A percentile compares a stretch with the other conserved stretches of the same genome.
phyloP scores from a whole-genome alignment of 2,113 vertebrate species.

The Sminthopsis crassicaudata region DNA sequence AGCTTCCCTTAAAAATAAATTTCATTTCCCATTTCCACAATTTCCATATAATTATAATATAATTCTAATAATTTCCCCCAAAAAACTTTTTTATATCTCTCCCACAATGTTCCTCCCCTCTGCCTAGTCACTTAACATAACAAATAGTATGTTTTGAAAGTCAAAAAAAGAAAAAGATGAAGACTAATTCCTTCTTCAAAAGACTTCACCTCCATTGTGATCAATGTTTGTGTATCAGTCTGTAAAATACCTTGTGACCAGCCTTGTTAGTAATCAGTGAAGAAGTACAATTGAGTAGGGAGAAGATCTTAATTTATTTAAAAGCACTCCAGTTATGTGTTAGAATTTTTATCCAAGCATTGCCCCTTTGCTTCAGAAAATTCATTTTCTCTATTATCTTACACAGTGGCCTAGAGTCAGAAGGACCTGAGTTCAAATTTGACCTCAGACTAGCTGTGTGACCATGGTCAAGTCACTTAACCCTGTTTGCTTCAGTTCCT shows the following conservation, averaged over 20 bases:
- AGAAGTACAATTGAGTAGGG: background rate
- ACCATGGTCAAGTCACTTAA: background rate
- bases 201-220: background rate
- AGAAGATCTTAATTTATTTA: background rate
- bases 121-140: background rate
- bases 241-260: background rate
- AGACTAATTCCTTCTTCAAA: background rate
- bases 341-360: background rate
- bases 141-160: background rate
- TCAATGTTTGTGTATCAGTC: background rate
- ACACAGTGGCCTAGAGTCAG: too few relatives aligned
- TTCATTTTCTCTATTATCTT: background rate
- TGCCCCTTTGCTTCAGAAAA: background rate
- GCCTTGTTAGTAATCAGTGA: background rate
- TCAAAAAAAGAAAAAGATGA: background rate
- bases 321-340: background rate
- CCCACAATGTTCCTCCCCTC: background rate
- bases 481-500: background rate
- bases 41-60: too few relatives aligned
- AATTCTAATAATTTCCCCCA: too few relatives aligned
- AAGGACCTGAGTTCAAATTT: too few relatives aligned
- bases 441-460: too few relatives aligned
- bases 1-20: too few relatives aligned
- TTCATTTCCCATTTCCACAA: too few relatives aligned
- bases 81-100: background rate